Conservation (phyloP, 2,888 invertebrate species). For the Rambutsinella grinnellia region DNA sequence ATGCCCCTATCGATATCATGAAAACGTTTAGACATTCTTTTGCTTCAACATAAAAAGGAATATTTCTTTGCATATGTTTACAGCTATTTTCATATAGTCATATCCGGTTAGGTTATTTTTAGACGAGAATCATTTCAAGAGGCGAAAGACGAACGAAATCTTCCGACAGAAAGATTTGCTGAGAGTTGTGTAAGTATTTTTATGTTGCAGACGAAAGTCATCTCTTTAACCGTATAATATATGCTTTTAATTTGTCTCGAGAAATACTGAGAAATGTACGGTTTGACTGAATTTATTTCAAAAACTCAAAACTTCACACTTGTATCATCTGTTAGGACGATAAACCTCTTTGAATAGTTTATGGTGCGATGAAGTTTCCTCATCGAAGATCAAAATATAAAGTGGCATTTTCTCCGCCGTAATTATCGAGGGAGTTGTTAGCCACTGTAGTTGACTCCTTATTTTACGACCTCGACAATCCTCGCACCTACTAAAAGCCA, state of each 20-base stretch:
- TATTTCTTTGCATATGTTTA: too few species aligned
- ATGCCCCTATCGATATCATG: neutral
- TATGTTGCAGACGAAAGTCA: too few species aligned
- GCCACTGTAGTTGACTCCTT: neutral
- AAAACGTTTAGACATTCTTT: neutral
- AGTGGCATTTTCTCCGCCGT: constrained; percentile 2
- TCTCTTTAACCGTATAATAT: neutral
- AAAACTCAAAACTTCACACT: too few species aligned
- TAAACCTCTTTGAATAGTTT: constrained; percentile 40
- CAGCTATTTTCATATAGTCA: too few species aligned
- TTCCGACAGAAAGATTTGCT: neutral
- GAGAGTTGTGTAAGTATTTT: too few species aligned
- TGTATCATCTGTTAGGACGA: constrained; percentile 35
- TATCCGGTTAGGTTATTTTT: neutral
- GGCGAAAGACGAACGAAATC: neutral
- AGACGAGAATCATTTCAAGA: neutral
- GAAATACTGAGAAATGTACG: too few species aligned
- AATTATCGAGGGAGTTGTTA: constrained; percentile 51
- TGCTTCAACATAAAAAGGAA: too few species aligned
- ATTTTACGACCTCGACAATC: constrained; percentile 51
- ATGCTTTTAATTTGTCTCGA: too few species aligned
- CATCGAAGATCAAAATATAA: neutral
- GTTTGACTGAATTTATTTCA: too few species aligned
- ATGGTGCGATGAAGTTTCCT: neutral
- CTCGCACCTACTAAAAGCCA: constrained; percentile 36